Conservation (phyloP, 2,888 invertebrate genomes). For the Metacarcinus magister region DNA sequence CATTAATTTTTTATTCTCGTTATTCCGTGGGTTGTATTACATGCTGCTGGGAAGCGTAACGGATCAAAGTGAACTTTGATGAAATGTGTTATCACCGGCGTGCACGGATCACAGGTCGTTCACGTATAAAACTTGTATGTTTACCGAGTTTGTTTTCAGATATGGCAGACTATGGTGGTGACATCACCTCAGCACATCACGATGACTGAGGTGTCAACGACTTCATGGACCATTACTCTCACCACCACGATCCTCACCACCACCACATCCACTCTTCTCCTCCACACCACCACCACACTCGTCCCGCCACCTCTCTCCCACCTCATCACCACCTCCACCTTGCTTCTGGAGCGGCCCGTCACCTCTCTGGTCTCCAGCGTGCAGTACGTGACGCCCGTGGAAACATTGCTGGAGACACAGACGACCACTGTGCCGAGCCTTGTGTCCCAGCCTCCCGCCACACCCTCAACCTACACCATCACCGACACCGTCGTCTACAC, state of each 20-base stretch:
- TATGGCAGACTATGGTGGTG: not conserved
- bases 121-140: not conserved
- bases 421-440: not conserved
- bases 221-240: not conserved
- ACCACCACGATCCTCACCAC: conserved; percentile 26
- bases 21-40: not conserved
- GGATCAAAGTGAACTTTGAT: not conserved
- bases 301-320: not conserved
- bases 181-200: not conserved
- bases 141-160: not conserved
- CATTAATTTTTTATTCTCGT: not conserved
- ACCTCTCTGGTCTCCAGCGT: not conserved
- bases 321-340: not conserved
- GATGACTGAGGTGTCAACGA: not conserved
- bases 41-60: no score
- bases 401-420: not conserved
- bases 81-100: not conserved
- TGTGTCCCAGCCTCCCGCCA: not conserved
- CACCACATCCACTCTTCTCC: not conserved
- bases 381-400: not conserved
- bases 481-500: not conserved
- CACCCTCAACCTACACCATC: not conserved
- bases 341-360: not conserved
- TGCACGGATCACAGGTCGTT: not conserved
- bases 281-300: conserved; percentile 7